These are phyloP conservation scores for Pycnonotus jocosus DNA, from an alignment of 2,113 vertebrate species.

Conservation along the genomic window DNA sequence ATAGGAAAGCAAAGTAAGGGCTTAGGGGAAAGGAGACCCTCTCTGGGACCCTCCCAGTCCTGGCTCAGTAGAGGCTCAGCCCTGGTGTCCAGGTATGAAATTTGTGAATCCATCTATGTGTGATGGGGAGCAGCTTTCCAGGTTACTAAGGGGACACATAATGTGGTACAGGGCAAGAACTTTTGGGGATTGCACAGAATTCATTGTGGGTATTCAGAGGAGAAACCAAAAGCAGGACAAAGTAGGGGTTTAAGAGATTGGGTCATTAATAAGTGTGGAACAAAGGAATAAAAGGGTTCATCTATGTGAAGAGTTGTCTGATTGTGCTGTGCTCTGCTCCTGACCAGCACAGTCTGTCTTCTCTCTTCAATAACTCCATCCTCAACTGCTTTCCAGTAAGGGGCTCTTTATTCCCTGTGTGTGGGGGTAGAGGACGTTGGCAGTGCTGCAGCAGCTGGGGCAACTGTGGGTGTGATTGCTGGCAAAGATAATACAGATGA, in stretches of 20 bases:
- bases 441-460: not conserved
- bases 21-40: not conserved
- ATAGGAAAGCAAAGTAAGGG: not conserved
- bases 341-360: not conserved
- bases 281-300: not conserved
- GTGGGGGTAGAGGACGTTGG: not conserved
- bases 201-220: not conserved
- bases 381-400: not conserved
- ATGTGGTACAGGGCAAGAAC: not conserved
- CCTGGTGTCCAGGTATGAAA: not conserved
- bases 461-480: fast-evolving
- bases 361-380: not conserved
- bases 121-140: not conserved
- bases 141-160: too few relatives aligned
- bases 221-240: not conserved
- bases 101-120: not conserved
- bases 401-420: not conserved
- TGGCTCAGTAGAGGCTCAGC: not conserved
- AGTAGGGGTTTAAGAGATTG: not conserved
- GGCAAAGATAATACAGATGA: not conserved
- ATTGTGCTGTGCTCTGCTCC: not conserved
- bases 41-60: not conserved
- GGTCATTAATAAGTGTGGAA: not conserved
- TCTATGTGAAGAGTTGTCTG: not conserved
- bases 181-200: not conserved